These are phyloP conservation scores for Macroglossus sobrinus DNA, from an alignment of 2,113 vertebrate species.

Conservation along the genomic window DNA sequence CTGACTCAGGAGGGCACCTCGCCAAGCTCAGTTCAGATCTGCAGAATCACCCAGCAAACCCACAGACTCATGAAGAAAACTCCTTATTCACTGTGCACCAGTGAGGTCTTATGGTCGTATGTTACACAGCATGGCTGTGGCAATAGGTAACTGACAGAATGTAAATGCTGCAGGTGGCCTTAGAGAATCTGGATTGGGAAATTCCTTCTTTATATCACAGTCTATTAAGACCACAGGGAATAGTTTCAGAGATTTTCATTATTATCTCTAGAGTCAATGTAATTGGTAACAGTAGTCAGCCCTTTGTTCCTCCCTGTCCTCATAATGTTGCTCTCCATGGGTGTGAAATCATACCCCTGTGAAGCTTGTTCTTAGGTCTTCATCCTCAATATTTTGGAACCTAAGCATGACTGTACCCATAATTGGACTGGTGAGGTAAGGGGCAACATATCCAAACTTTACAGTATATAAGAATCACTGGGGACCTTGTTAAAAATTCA, in stretches of 20 bases:
- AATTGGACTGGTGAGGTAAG: background rate
- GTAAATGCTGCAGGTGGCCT: background rate
- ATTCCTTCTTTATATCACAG: background rate
- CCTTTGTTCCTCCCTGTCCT: background rate
- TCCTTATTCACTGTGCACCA: background rate
- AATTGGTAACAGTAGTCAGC: background rate
- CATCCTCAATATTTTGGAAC: background rate
- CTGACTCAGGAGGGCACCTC: background rate
- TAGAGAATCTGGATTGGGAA: background rate
- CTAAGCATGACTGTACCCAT: background rate
- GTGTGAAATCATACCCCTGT: background rate
- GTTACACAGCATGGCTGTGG: background rate
- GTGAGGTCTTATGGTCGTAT: background rate
- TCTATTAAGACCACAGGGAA: background rate
- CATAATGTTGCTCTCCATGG: background rate
- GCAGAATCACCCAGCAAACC: background rate
- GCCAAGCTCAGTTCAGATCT: background rate
- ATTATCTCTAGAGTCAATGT: background rate
- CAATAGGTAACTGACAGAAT: background rate
- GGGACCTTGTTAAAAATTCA: background rate
- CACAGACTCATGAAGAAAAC: background rate
- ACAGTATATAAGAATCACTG: background rate
- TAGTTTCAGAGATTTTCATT: background rate
- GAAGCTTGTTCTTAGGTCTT: background rate
- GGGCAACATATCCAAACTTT: background rate